These are phyloP conservation scores for Magallana angulata DNA, from an alignment of 1,140 invertebrate genomes.

Conservation along the genomic window DNA sequence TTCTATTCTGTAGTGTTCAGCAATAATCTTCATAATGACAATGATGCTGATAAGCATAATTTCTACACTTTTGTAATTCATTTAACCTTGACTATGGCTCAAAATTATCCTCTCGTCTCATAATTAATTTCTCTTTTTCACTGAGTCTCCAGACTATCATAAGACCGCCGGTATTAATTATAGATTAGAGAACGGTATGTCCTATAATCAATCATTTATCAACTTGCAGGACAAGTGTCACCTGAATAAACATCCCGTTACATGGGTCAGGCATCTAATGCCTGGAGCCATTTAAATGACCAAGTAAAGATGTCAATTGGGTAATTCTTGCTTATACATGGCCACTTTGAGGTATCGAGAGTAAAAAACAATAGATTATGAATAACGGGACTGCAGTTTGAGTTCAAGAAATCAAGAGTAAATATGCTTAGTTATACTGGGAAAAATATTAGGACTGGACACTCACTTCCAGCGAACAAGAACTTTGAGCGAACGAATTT, in stretches of 20 bases:
- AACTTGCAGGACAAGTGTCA: neutral
- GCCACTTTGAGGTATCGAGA: neutral
- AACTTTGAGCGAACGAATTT: neutral
- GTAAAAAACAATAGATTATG: neutral
- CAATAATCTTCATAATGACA: no score
- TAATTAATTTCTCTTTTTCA: no score
- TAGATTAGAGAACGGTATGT: neutral
- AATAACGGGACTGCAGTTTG: neutral
- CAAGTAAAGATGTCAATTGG: neutral
- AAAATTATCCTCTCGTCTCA: no score
- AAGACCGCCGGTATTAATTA: no score
- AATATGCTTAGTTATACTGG: neutral
- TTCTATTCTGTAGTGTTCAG: no score
- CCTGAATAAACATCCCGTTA: constrained; percentile 15
- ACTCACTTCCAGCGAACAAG: neutral
- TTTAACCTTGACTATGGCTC: no score
- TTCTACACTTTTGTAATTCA: no score
- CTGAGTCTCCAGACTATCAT: no score
- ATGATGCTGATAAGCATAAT: no score
- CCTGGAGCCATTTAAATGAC: constrained; percentile 5
- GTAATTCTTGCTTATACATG: neutral
- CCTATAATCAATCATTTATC: neutral
- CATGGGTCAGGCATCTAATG: neutral
- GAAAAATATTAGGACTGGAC: neutral
- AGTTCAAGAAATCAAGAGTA: neutral